Evolutionary conservation across 2,888 invertebrate species (phyloP), one percentile per base, ranked within the genome.

Genomic region (Rhamnusium bicolor): DNA sequence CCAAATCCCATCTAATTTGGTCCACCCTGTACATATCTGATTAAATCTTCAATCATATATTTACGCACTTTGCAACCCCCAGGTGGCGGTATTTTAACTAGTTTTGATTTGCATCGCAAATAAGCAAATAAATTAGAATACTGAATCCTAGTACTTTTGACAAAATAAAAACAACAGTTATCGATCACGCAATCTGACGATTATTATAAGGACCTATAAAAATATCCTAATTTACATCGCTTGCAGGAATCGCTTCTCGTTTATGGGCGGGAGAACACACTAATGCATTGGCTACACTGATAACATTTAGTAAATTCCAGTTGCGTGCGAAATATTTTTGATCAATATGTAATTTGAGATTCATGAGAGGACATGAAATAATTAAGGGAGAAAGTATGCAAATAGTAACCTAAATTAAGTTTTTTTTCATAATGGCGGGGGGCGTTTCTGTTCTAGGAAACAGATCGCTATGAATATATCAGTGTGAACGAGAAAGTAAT

Each of bases 171-270:
- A 16, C 62, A 7, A 24, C 29, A 47, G 49, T 32, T 21, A 62
- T 62, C 47, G 12, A 62, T 47, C 62, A 62, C 62, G 62, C 62
- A 46, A 62, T 62, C 47, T 14, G 62, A 46, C 19, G 47, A 62
- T 62, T 62, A 62, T 47, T 46, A 62, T 62, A 47, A 62, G 8
- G 47, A 21, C 32, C 47, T 47, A 14, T 6, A 47, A 47, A 62
- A 62, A 24, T 24, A 49, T 24, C 62, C 47, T 14, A 21, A 62
- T 19, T 46, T 62, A 24, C 19, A 29, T 58, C 58, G 6, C 58
- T 32, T 24, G 32, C 7, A 58, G 29, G 18, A 32, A 58, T 32
- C 12, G 14, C 3, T 0, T 29, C 10, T 32, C 58, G 29, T 8
- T 16, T 58, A 29, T 49, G 49, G 16, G 19, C 16, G 18, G 12